Evolutionary conservation across 2,797 vertebrate genomes (phyloP).

Genomic region (Merluccius polli): DNA sequence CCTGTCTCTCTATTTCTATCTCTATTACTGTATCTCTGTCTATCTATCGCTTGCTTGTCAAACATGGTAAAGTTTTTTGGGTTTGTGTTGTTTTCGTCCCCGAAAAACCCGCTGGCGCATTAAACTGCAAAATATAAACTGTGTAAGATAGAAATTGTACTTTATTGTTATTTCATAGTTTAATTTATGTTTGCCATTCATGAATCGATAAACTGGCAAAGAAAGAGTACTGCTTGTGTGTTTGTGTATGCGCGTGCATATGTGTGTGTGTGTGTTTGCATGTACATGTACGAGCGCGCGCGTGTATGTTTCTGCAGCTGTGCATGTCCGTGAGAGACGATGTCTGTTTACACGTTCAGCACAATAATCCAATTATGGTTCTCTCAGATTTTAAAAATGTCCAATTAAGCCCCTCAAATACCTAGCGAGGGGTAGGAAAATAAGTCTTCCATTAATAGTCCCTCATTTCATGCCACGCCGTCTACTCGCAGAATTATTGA

Average conservation of each 20-base stretch:
- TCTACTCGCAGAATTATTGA: constrained; percentile 37
- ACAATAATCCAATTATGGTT: constrained; percentile 38
- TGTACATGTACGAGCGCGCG: no score
- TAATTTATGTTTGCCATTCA: neutral
- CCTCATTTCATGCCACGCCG: constrained; percentile 30
- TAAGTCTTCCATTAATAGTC: constrained; percentile 42
- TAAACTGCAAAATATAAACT: no score
- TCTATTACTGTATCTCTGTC: no score
- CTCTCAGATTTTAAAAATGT: constrained; percentile 24
- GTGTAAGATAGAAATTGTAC: neutral
- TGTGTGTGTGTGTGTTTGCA: neutral
- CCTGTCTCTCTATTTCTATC: no score
- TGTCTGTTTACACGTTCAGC: constrained; percentile 5
- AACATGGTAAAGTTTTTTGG: no score
- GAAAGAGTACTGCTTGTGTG: neutral
- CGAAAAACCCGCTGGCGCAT: no score
- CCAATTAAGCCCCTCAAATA: constrained; percentile 27
- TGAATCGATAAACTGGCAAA: neutral
- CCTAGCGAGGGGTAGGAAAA: neutral
- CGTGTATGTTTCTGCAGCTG: neutral
- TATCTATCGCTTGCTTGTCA: no score
- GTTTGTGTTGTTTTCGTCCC: no score
- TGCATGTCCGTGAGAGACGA: neutral
- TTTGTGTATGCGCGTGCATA: neutral
- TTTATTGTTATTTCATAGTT: neutral